Percentiles rank a stretch among this genome's conserved stretches.
These are phyloP conservation scores for Hirundichthys speculiger DNA, from an alignment of 2,113 vertebrate species.

Conservation along the genomic window DNA sequence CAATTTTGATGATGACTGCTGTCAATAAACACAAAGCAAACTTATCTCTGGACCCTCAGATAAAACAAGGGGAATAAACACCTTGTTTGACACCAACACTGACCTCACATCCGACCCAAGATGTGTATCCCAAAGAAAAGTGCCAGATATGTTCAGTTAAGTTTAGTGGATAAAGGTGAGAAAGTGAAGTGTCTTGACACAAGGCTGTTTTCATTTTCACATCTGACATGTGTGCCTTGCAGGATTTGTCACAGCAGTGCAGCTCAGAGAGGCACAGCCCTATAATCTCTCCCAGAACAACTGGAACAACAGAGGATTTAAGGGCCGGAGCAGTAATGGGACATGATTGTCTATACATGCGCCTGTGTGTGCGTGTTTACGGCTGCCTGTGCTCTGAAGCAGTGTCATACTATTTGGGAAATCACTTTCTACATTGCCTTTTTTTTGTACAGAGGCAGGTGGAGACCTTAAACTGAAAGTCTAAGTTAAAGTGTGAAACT, in stretches of 20 bases:
- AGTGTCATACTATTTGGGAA: conserved; percentile 20
- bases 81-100: background rate
- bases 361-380: conserved; percentile 18
- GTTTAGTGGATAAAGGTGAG: conserved; percentile 9
- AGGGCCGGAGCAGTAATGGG: conserved; percentile 44
- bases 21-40: conserved; percentile 12
- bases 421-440: conserved; percentile 20
- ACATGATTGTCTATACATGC: conserved; percentile 17
- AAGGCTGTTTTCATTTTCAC: conserved; percentile 43
- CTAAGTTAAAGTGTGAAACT: too few relatives aligned
- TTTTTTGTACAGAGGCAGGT: too few relatives aligned
- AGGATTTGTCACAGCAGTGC: conserved; percentile 28
- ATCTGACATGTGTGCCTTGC: conserved; percentile 41
- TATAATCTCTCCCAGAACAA: conserved; percentile 60
- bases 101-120: background rate
- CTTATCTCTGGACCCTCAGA: background rate
- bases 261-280: conserved; percentile 33
- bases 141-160: background rate
- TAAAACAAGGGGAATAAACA: background rate
- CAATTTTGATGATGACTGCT: background rate
- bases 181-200: conserved; percentile 9
- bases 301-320: conserved; percentile 76
- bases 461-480: too few relatives aligned
- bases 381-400: conserved; percentile 30
- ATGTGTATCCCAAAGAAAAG: conserved; percentile 5